Evolutionary conservation across 1,140 invertebrate species (phyloP), one percentile per base, ranked within the genome.

Genomic region (Vanessa atalanta): DNA sequence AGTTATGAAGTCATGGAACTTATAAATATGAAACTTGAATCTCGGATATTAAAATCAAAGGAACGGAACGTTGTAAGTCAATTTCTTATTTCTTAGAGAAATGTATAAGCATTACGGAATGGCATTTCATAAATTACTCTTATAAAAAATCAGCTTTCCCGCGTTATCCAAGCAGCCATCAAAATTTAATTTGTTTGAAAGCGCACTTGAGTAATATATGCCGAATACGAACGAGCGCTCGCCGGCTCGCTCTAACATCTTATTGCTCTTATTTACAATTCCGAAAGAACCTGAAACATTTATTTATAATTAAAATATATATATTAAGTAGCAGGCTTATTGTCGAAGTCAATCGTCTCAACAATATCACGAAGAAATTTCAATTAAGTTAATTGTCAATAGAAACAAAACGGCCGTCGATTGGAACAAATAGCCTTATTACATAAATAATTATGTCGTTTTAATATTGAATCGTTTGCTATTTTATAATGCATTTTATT

Each of bases 161-260:
- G 65, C 73, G 72, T 76, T 80, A 78, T 78, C 76, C 77, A 77
- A 77, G 80, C 75, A 83, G 76, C 74, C 85, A 90, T 90, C 84
- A 88, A 90, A 88, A 88, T 90, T 88, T 90, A 90, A 90, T 90
- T 90, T 88, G 67, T 80, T 83, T 86, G 83, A 88, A 85, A 90
- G 87, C 84, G 85, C 82, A 85, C 82, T 85, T 76, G 79, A 82
- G 83, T 88, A 88, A 88, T 88, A 84, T 88, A 87, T 86, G 80
- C 79, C 79, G 79, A 87, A 82, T 83, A 79, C 77, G 79, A 78
- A 82, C 65, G 76, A 73, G 74, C 65, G 69, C 72, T 73, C 64
- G 80, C 60, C 13, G 48, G 64, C 23, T 26, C 50, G 23, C 53
- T 48, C 71, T 51, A 55, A 73, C 73, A 60, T 78, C 76, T 80